These are phyloP conservation scores for Eurystomus glaucurus DNA, from an alignment of 2,797 vertebrate species.

Conservation along the genomic window DNA sequence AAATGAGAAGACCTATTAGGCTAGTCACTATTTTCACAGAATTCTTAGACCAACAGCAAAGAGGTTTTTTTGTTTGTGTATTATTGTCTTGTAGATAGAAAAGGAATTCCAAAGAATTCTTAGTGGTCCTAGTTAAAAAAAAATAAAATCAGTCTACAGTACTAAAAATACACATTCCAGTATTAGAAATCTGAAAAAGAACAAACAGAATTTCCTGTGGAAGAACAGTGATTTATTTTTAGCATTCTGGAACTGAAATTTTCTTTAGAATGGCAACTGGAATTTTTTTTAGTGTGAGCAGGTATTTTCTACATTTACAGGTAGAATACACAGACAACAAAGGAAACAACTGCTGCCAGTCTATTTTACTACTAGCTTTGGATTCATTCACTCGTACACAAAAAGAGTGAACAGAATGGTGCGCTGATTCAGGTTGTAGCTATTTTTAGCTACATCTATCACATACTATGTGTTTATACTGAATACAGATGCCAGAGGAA, in stretches of 20 bases:
- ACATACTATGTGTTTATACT: background rate
- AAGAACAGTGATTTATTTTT: background rate
- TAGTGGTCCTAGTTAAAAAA: background rate
- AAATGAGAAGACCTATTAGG: background rate
- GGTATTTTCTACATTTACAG: background rate
- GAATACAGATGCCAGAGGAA: background rate
- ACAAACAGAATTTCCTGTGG: background rate
- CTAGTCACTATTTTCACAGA: background rate
- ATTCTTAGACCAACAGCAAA: background rate
- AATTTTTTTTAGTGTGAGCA: background rate
- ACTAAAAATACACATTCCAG: background rate
- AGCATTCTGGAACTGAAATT: background rate
- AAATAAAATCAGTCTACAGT: background rate
- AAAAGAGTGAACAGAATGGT: background rate
- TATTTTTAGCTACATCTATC: background rate
- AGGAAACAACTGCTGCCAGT: background rate
- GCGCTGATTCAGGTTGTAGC: background rate
- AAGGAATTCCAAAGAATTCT: background rate
- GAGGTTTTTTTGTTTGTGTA: fast-evolving
- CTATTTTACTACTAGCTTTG: background rate
- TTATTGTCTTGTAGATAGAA: background rate
- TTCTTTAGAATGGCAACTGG: background rate
- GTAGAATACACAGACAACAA: background rate
- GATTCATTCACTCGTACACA: background rate
- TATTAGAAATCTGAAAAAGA: background rate